A percentile compares a stretch with the other conserved stretches of the same genome.
Conservation (phyloP, 2,797 vertebrate genomes). For the Urophycis tenuis region DNA sequence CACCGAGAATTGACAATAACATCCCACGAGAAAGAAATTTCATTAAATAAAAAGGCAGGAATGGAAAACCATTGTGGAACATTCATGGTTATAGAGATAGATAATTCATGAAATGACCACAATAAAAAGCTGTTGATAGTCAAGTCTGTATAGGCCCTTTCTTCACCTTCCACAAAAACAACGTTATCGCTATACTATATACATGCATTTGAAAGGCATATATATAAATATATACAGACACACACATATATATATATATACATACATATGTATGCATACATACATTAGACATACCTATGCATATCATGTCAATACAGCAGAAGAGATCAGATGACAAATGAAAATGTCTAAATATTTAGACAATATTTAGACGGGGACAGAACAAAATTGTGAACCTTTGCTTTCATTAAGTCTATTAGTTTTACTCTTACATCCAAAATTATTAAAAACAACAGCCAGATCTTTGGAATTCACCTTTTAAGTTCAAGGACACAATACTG, state of each 20-base stretch:
- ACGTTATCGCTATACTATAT: conserved; percentile 3
- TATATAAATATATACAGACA: conserved; percentile 37
- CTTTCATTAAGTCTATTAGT: conserved; percentile 45
- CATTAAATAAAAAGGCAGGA: conserved; percentile 21
- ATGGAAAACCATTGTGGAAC: conserved; percentile 41
- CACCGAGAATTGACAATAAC: conserved; percentile 15
- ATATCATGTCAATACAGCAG: conserved; percentile 46
- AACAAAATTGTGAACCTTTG: conserved; percentile 58
- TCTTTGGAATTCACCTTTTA: conserved; percentile 52
- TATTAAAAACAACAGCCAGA: conserved; percentile 43
- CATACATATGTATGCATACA: conserved; percentile 2
- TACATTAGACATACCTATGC: conserved; percentile 15
- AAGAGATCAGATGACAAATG: conserved; percentile 39
- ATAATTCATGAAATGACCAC: conserved; percentile 45
- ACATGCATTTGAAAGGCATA: neutral
- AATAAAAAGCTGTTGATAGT: conserved; percentile 52
- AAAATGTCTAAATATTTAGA: conserved; percentile 43
- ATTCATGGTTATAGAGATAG: conserved; percentile 44
- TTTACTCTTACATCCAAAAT: conserved; percentile 32
- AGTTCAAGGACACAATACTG: conserved; percentile 50
- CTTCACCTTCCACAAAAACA: conserved; percentile 28
- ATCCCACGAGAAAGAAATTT: conserved; percentile 21
- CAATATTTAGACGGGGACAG: conserved; percentile 18
- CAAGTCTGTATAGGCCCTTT: conserved; percentile 39
- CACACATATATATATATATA: conserved; percentile 38